phyloP scores from a whole-genome alignment of 2,888 invertebrate species.

The Adela reaumurella region DNA sequence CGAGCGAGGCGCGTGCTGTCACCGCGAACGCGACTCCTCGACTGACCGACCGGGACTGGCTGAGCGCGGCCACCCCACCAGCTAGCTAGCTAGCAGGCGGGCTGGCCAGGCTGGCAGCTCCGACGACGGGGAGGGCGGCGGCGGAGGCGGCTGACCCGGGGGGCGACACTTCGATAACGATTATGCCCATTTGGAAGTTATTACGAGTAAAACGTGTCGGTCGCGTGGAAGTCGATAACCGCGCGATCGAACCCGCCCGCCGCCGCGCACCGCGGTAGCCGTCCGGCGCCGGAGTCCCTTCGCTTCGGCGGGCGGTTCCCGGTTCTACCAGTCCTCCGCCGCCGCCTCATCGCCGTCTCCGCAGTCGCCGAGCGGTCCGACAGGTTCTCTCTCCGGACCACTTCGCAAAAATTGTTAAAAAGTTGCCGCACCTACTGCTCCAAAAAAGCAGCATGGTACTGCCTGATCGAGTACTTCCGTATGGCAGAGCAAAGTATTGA shows the following conservation, averaged over 20 bases:
- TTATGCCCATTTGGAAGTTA: slow-evolving; percentile 3
- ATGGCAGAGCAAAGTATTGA: too few relatives aligned
- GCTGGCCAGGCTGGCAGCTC: background rate
- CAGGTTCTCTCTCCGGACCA: background rate
- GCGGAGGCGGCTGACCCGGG: slow-evolving; percentile 19
- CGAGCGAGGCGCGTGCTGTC: background rate
- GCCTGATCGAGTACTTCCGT: too few relatives aligned
- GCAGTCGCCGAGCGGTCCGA: background rate
- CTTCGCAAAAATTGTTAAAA: too few relatives aligned
- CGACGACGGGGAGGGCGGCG: slow-evolving; percentile 16
- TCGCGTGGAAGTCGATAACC: slow-evolving; percentile 1
- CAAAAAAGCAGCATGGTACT: too few relatives aligned
- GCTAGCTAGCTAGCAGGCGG: background rate
- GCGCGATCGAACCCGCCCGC: background rate
- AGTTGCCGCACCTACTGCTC: too few relatives aligned
- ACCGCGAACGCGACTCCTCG: slow-evolving; percentile 3
- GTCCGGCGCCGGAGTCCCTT: too few relatives aligned
- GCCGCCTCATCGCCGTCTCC: background rate
- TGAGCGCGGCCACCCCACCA: background rate
- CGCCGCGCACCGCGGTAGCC: background rate
- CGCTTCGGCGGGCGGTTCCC: background rate
- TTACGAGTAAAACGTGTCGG: slow-evolving; percentile 1
- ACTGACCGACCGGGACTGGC: too few relatives aligned
- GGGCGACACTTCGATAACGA: slow-evolving; percentile 2
- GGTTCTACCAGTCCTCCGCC: background rate